Evolutionary conservation across 2,113 vertebrate genomes (phyloP), one percentile per base, ranked within the genome.

Genomic region (Archilochus colubris): DNA sequence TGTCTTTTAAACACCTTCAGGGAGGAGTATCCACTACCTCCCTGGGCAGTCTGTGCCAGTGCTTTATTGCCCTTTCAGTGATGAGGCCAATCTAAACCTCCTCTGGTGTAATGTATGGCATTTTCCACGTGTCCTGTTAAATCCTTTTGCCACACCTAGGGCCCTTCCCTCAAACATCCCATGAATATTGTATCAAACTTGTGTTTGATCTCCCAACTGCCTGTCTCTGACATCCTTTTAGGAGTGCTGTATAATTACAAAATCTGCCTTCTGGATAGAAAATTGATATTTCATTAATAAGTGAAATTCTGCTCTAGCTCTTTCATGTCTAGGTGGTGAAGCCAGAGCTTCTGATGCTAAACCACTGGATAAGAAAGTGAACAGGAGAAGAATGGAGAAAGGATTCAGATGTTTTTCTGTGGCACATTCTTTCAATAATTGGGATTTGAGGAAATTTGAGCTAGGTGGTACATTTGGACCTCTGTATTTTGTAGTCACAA

Each of bases 391-490:
- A 59, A 30, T 27, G 48, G 63, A 19, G 61, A 14, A 51, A 50
- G 25, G 17, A 7, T 46, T 7, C 10, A 8, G 36, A 7, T 46
- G 36, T 53, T 67, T 31, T 55, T 13, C n/a, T 57, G 51, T 66
- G 51, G 22, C n/a, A 27, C 6, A 0, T 57, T 38, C 59, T 76
- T 0, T 1, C 16, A 14, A 5, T 17, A 11, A 19, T 15, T 10
- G 4, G 30, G 51, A 30, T 20, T 9, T 30, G 51, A 43, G 43
- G 51, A 33, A 48, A n/a, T 58, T 17, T 25, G 58, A n/a, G 43
- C 20, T 30, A 14, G 33, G 9, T 17, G 9, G 12, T 50, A 8
- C 58, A 12, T 58, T 28, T 36, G 51, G 25, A 8, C 55, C 54
- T 2, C 24, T 38, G 27, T 38, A 20, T 53, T 51, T 31, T 28